Conservation (phyloP, 2,113 vertebrate genomes). For the Pelvicachromis taeniatus region DNA sequence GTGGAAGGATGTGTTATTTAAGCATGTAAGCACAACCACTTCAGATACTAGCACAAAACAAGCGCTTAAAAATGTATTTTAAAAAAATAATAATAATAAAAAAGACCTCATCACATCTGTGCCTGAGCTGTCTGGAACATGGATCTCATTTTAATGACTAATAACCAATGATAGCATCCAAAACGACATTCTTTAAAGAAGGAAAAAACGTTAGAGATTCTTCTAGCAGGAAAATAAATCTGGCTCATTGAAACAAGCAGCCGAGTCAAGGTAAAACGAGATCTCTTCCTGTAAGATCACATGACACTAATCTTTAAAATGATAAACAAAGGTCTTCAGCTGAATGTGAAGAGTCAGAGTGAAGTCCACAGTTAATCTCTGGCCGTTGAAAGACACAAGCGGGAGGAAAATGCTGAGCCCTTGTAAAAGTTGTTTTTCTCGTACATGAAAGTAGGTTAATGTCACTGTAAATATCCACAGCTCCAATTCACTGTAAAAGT, state of each 20-base stretch:
- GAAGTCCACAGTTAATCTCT: conserved; percentile 39
- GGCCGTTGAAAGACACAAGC: neutral
- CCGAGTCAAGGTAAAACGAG: neutral
- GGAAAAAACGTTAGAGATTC: neutral
- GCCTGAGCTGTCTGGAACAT: neutral
- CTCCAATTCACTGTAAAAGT: neutral
- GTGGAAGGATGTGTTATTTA: neutral
- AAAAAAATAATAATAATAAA: neutral
- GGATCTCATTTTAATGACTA: neutral
- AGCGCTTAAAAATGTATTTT: neutral
- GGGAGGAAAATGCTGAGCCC: neutral
- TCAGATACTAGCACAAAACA: neutral
- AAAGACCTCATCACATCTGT: neutral
- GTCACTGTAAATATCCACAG: conserved; percentile 2
- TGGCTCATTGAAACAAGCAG: neutral
- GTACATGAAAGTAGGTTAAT: conserved; percentile 20
- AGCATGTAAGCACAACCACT: neutral
- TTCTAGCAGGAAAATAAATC: conserved; percentile 1
- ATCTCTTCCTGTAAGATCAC: neutral
- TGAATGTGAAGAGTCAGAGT: neutral
- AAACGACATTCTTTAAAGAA: neutral
- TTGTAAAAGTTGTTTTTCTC: conserved; percentile 18
- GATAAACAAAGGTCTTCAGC: neutral
- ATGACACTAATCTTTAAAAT: neutral
- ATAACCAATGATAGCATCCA: neutral